Evolutionary conservation across 2,888 invertebrate species (phyloP), one percentile per base, ranked within the genome.

Genomic region (Catocala nupta): DNA sequence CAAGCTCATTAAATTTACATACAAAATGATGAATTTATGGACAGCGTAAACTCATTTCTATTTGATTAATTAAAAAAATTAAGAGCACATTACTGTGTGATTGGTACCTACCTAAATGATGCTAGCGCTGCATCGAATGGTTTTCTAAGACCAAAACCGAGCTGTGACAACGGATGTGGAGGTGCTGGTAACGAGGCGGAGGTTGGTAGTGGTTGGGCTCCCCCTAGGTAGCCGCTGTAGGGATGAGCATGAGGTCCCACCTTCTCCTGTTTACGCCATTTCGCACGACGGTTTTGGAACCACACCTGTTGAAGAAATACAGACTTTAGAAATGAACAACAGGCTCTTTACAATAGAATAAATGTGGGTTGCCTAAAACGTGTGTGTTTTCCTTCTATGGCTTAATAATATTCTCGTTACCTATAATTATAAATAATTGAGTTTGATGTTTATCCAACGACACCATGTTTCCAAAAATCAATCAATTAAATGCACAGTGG

Each of bases 211-310:
- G 95, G 95, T 54, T 95, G 95, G 10, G 95, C 95, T 55, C 96
- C 95, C 63, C 96, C 95, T 71, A 97, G 86, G 88, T 97, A 98
- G 0, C 97, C 97, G 88, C 97, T 97, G 95, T 98, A 98, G 0
- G 98, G 98, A 86, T 98, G 98, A 5, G 96, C 97, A 88, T 97
- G 97, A 0, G 98, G 98, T 16, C 98, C 98, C 69, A 98, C 98
- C 94, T 98, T 98, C 90, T 98, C 98, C 83, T 98, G 98, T 84
- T 98, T 98, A 42, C 98, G 95, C 98, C 98, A 98, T 90, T 98
- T 98, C 57, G 98, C 98, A 12, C 98, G 95, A 36, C 98, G 95
- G 89, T 98, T 98, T 95, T 98, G 98, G 91, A 98, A 98, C 98
- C 98, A 98, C 13, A 98, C 98, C 98, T 98, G 95, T 1, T 93